Conservation (phyloP, 2,797 vertebrate species). For the Tangara arthus region DNA sequence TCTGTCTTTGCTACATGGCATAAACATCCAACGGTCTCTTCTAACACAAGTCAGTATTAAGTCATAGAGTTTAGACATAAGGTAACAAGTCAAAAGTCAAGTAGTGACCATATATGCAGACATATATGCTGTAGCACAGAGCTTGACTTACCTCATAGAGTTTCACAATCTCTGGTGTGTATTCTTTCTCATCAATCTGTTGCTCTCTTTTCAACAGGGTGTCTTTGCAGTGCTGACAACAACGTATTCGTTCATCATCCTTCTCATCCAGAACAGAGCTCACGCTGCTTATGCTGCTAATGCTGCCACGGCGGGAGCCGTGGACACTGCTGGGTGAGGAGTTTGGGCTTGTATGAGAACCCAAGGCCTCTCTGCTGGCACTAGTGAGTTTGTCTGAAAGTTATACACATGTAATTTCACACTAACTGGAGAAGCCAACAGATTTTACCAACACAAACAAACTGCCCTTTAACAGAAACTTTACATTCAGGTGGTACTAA, state of each 20-base stretch:
- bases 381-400: slow-evolving; percentile 89
- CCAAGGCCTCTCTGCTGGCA: slow-evolving; percentile 86
- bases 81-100: neutral
- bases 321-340: slow-evolving; percentile 80
- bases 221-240: slow-evolving; percentile 93
- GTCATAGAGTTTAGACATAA: neutral
- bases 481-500: neutral
- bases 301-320: slow-evolving; percentile 89
- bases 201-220: slow-evolving; percentile 88
- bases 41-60: neutral
- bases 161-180: slow-evolving; percentile 87
- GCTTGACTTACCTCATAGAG: slow-evolving; percentile 85
- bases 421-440: neutral
- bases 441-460: neutral
- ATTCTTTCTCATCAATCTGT: slow-evolving; percentile 91
- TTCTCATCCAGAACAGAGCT: slow-evolving; percentile 95
- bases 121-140: neutral
- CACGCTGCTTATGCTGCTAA: slow-evolving; percentile 91
- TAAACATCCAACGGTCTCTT: neutral
- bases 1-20: neutral
- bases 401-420: neutral
- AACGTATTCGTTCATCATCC: slow-evolving; percentile 93
- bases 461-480: neutral
- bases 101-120: neutral
- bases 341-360: slow-evolving; percentile 81